A percentile compares a stretch with the other conserved stretches of the same genome.
These are phyloP conservation scores for Monopterus albus DNA, from an alignment of 2,113 vertebrate species.

Conservation along the genomic window DNA sequence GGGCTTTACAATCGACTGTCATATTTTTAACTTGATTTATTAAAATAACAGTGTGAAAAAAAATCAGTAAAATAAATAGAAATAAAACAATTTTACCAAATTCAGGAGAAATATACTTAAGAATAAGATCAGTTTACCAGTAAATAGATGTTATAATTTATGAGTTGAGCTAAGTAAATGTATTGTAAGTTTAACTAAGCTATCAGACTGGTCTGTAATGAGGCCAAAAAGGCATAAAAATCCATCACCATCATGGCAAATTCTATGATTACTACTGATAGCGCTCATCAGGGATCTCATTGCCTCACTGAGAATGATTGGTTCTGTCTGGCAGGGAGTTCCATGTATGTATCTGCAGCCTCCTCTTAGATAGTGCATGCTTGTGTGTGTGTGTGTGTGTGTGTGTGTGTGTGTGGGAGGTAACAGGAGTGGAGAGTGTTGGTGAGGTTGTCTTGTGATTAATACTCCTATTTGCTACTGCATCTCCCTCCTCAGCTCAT, in stretches of 20 bases:
- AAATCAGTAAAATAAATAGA: not conserved
- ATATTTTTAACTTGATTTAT: too few relatives aligned
- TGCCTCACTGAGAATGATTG: slow-evolving; percentile 67
- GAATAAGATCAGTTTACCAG: not conserved
- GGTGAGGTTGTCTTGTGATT: slow-evolving; percentile 65
- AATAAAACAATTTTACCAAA: not conserved
- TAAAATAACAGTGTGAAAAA: not conserved
- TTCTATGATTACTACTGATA: slow-evolving; percentile 80
- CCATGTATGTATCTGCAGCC: slow-evolving; percentile 58
- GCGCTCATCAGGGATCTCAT: slow-evolving; percentile 76
- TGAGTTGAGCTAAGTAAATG: slow-evolving; percentile 36
- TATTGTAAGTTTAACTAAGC: slow-evolving; percentile 39
- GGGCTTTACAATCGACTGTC: not conserved
- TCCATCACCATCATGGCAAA: slow-evolving; percentile 73
- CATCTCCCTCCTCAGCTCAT: slow-evolving; percentile 52
- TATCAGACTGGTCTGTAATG: slow-evolving; percentile 64
- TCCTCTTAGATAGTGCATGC: slow-evolving; percentile 27
- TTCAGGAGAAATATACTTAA: not conserved
- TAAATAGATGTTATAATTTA: slow-evolving; percentile 1
- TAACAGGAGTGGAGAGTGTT: slow-evolving; percentile 28
- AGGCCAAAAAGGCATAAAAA: slow-evolving; percentile 76
- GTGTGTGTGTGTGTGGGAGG: slow-evolving; percentile 13
- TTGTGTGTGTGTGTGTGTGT: slow-evolving; percentile 29
- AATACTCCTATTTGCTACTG: slow-evolving; percentile 70
- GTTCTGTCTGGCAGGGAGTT: slow-evolving; percentile 69